Evolutionary conservation across 2,888 invertebrate species (phyloP).

Genomic region (Chaitophorus viminalis): DNA sequence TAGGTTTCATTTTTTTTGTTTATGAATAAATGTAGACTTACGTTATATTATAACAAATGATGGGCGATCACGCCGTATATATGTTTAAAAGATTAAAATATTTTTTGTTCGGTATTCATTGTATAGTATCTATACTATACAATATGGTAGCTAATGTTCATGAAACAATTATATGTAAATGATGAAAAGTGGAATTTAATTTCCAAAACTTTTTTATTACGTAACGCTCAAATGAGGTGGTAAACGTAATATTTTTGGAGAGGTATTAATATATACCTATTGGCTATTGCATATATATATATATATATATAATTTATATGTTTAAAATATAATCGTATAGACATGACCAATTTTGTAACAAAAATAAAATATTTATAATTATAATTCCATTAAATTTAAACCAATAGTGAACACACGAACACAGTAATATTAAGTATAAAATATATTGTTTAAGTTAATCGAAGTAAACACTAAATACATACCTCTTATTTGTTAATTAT

Average conservation of each 20-base stretch:
- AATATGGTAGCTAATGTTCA: too few relatives aligned
- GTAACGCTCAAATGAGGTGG: background rate
- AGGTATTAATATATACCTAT: too few relatives aligned
- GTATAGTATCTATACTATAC: background rate
- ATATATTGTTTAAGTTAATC: background rate
- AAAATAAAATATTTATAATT: background rate
- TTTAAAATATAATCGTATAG: background rate
- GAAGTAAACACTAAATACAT: background rate
- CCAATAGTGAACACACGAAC: background rate
- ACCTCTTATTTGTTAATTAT: background rate
- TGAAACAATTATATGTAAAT: conserved; percentile 28
- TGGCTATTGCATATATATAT: too few relatives aligned
- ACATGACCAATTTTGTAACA: background rate
- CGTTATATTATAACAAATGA: background rate
- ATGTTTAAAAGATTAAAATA: background rate
- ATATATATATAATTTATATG: background rate
- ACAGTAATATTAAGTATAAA: background rate
- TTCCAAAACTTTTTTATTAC: background rate
- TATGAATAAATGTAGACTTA: background rate
- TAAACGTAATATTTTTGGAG: background rate
- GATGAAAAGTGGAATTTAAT: background rate
- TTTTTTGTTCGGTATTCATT: background rate
- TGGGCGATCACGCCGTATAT: background rate
- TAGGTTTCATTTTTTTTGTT: background rate
- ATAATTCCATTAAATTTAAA: background rate